Evolutionary conservation across 2,888 invertebrate genomes (phyloP), one percentile per base, ranked within the genome.

Genomic region (Hypercompe scribonia): DNA sequence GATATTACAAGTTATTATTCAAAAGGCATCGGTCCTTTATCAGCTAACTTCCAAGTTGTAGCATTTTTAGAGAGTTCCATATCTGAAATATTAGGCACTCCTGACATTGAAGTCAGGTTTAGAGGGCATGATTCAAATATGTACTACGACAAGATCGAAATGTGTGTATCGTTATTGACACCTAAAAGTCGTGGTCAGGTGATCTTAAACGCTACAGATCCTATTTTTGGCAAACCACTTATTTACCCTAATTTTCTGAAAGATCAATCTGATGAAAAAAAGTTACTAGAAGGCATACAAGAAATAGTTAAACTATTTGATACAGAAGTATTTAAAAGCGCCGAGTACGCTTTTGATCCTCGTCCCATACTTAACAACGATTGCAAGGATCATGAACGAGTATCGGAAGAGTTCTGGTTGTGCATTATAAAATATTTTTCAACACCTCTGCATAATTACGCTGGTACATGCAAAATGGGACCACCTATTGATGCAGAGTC

Each of bases 401-500:
- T 94, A 2, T 91, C 95, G 11, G 91, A 92, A 79, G 91, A 92
- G 8, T 94, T 95, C 83, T 95, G 95, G 95, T 84, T 88, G 3
- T 95, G 95, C 82, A 93, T 95, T n/a, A 92, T 95, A n/a, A 91
- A 90, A 81, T 89, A 94, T 77, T 95, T 95, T 82, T 93, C 95
- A n/a, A 89, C 88, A 71, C 94, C 95, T 5, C 78, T 93, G 70
- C 95, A 95, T 72, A 95, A 95, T 78, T 95, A 94, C 74, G 95
- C 85, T 3, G 95, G 95, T 8, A 94, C 95, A 13, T 95, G 95
- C 82, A 95, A 95, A 83, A 95, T 95, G 95, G 95, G 95, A 2
- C 87, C 91, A 34, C 70, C 88, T 7, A 90, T 86, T 78, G 95
- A 95, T 71, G 87, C 90, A 0, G 92, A 93, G 46, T 92, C 95